Evolutionary conservation across 2,113 vertebrate genomes (phyloP), one percentile per base, ranked within the genome.

Genomic region (Lepus timidus): DNA sequence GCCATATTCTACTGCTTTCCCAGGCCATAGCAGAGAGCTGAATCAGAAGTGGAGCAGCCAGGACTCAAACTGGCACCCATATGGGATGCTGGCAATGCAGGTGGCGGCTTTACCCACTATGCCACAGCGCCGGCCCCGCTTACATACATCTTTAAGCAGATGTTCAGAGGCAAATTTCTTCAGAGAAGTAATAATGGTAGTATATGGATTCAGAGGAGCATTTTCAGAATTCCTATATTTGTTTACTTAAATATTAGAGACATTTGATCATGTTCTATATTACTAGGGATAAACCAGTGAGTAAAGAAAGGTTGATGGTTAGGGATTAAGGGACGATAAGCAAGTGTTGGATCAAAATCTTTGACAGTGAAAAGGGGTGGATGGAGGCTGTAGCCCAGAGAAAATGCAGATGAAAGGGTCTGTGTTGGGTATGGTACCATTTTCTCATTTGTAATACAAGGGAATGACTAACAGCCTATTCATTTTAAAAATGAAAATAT

Each of bases 311-410:
- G 1, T 55, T 31, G 7, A 68, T 52, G 31, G 33, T 3, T n/a
- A 58, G 1, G 4, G 0, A 82, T 64, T 67, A 2, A 31, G 11
- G 31, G 20, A 4, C 33, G 6, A 29, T 19, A 73, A 17, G 0
- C 6, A 79, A 33, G 12, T 51, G 25, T 29, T 23, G 14, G 6
- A 25, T 44, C 19, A 79, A 68, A 29, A 23, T 71, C 23, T 10
- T 52, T 17, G 9, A 19, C 3, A 62, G 44, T 3, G 23, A 4
- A 3, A n/a, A 62, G 16, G 7, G 1, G 0, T 67, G 19, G 3
- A 29, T 4, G 36, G 29, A 51, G 4, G 3, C 31, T 64, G 0
- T 8, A 31, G 3, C 64, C 12, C 62, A 78, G 33, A 85, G 23
- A 90, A 61, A 11, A 44, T 25, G 4, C 29, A 52, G 10, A 89